Evolutionary conservation across 2,113 vertebrate species (phyloP).

Genomic region (Columba janthina): DNA sequence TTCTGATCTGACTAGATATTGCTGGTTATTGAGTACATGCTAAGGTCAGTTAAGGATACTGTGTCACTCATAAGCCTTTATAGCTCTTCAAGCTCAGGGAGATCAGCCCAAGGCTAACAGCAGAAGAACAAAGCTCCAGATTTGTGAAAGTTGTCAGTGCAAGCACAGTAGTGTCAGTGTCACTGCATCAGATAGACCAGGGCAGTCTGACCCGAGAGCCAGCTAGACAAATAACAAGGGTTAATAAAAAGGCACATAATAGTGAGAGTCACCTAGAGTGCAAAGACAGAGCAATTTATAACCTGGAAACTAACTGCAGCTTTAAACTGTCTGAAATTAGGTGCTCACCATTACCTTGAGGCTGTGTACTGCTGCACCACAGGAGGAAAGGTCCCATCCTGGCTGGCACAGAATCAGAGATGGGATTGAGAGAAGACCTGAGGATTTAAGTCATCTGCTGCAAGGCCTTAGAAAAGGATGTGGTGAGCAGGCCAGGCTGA

Average conservation of each 20-base stretch:
- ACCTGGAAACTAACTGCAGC: background rate
- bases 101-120: background rate
- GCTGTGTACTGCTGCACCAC: background rate
- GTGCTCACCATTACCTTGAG: background rate
- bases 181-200: background rate
- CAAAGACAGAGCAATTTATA: background rate
- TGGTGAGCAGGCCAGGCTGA: background rate
- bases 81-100: background rate
- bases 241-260: background rate
- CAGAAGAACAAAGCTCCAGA: background rate
- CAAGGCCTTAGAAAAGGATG: background rate
- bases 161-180: background rate
- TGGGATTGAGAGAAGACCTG: background rate
- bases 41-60: conserved; percentile 33
- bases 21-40: background rate
- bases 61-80: background rate
- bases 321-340: background rate
- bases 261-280: background rate
- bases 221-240: conserved; percentile 5
- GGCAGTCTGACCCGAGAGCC: background rate
- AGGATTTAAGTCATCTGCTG: background rate
- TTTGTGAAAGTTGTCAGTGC: background rate
- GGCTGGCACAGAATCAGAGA: background rate
- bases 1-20: background rate
- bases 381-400: background rate